Evolutionary conservation across 2,888 invertebrate species (phyloP).

Genomic region (Deilephila porcellus): DNA sequence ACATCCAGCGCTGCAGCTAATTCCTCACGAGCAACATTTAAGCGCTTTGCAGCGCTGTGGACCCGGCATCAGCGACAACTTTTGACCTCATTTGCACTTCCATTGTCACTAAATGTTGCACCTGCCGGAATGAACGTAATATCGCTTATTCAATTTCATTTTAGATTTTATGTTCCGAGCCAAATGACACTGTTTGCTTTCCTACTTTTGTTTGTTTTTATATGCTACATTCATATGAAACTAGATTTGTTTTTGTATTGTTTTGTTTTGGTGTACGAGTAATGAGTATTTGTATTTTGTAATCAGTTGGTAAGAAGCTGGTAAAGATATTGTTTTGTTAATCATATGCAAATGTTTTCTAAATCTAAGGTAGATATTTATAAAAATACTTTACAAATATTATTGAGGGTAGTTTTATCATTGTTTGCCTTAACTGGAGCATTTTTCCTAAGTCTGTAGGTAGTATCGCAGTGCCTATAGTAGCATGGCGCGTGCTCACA

Average conservation of each 20-base stretch:
- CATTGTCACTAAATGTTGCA: constrained; percentile 55
- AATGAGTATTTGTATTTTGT: no score
- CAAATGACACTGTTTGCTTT: constrained; percentile 9
- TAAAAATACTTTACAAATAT: no score
- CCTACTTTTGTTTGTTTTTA: background rate
- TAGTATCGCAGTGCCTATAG: no score
- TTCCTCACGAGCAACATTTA: constrained; percentile 51
- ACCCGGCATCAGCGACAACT: constrained; percentile 51
- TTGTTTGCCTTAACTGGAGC: no score
- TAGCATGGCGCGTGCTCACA: no score
- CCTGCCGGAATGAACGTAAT: constrained; percentile 48
- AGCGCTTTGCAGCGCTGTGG: constrained; percentile 47
- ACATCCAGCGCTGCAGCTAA: constrained; percentile 2
- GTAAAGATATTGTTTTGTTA: no score
- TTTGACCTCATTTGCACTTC: constrained; percentile 59
- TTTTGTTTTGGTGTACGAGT: background rate
- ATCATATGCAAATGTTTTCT: no score
- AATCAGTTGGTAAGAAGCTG: no score
- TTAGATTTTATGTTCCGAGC: constrained; percentile 5
- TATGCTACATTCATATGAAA: background rate
- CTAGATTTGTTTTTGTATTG: background rate
- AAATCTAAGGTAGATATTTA: no score
- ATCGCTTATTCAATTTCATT: constrained; percentile 45
- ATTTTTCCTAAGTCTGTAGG: no score
- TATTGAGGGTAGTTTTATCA: no score